Conservation (phyloP, 2,113 vertebrate species). For the Eretmochelys imbricata region DNA sequence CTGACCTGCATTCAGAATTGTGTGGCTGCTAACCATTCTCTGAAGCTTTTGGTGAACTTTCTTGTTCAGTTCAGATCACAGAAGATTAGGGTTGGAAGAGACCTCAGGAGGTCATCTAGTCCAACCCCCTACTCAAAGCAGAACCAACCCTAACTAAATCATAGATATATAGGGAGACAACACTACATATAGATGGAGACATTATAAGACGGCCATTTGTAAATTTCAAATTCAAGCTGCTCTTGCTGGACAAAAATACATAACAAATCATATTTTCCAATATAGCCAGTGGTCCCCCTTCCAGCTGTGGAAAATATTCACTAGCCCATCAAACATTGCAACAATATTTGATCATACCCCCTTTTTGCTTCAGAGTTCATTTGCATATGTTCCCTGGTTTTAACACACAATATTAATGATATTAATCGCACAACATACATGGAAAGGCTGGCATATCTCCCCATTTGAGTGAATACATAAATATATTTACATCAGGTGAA, state of each 20-base stretch:
- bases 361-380: not conserved
- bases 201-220: not conserved
- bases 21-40: not conserved
- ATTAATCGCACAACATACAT: not conserved
- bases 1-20: not conserved
- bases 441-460: not conserved
- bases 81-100: too few species aligned
- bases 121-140: too few species aligned
- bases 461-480: not conserved
- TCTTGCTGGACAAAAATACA: not conserved
- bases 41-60: not conserved
- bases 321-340: not conserved
- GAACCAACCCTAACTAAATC: too few species aligned
- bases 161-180: not conserved
- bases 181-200: not conserved
- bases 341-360: not conserved
- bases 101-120: too few species aligned
- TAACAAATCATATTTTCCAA: not conserved
- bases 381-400: not conserved
- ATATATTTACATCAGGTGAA: not conserved
- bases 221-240: not conserved
- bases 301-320: slow-evolving; percentile 20
- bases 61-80: not conserved
- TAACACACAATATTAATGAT: too few species aligned
- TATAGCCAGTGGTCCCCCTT: not conserved